Conservation (phyloP, 2,113 vertebrate species). For the Phoenicopterus ruber region DNA sequence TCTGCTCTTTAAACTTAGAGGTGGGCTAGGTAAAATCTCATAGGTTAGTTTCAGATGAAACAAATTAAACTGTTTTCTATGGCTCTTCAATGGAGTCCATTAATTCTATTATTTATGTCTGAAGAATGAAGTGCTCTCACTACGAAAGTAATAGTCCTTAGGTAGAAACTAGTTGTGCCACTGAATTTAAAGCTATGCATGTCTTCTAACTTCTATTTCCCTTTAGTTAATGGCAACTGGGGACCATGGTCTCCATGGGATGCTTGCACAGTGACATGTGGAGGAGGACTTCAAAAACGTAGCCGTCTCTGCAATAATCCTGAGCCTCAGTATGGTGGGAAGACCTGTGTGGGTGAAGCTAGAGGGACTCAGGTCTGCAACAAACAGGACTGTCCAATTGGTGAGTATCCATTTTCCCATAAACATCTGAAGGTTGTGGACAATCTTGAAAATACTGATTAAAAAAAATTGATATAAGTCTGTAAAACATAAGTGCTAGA, state of each 20-base stretch:
- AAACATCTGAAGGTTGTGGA: not conserved
- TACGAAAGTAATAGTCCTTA: not conserved
- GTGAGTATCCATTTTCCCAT: constrained; percentile 59
- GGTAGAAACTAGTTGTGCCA: not conserved
- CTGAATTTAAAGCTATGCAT: not conserved
- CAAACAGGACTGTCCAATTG: constrained; percentile 81
- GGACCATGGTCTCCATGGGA: constrained; percentile 96
- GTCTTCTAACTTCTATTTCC: not conserved
- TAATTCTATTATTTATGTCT: not conserved
- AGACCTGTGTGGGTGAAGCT: constrained; percentile 85
- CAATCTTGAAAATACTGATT: not conserved
- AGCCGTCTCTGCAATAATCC: constrained; percentile 91
- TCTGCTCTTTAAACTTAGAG: not conserved
- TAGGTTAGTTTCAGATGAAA: not conserved
- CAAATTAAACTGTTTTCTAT: not conserved
- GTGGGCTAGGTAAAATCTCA: not conserved
- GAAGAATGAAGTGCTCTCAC: not conserved
- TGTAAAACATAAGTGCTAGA: not conserved
- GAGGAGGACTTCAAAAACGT: constrained; percentile 87
- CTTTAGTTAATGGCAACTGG: constrained; percentile 91
- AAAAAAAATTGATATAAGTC: not conserved
- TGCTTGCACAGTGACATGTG: constrained; percentile 89
- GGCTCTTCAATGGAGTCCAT: not conserved
- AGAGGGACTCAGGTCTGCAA: constrained; percentile 85
- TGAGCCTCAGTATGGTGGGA: constrained; percentile 87